These are phyloP conservation scores for Myathropa florea DNA, from an alignment of 2,888 invertebrate species.

Conservation along the genomic window DNA sequence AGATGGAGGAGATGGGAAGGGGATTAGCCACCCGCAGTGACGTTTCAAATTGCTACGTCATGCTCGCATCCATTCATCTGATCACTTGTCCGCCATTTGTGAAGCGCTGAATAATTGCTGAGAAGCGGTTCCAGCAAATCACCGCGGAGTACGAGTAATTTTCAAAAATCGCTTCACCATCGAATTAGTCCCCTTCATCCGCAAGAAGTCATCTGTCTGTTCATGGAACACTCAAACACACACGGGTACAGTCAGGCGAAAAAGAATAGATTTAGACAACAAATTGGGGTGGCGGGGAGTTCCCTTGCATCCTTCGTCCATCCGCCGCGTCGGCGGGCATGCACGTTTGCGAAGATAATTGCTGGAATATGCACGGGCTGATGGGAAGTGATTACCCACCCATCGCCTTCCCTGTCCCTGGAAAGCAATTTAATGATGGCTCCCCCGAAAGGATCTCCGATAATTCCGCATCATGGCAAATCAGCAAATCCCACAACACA, in stretches of 20 bases:
- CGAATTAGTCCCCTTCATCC: slow-evolving; percentile 68
- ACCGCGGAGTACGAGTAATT: slow-evolving; percentile 65
- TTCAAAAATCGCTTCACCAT: slow-evolving; percentile 69
- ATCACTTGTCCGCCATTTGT: slow-evolving; percentile 47
- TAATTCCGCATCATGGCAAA: slow-evolving; percentile 71
- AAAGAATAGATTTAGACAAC: slow-evolving; percentile 63
- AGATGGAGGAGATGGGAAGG: not conserved
- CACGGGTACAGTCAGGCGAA: not conserved
- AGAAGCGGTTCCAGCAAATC: slow-evolving; percentile 69
- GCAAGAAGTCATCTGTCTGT: slow-evolving; percentile 54
- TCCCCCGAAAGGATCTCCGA: slow-evolving; percentile 69
- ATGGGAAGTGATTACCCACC: slow-evolving; percentile 67
- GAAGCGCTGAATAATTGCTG: slow-evolving; percentile 66
- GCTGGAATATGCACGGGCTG: slow-evolving; percentile 66
- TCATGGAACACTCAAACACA: slow-evolving; percentile 5
- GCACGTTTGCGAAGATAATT: slow-evolving; percentile 65
- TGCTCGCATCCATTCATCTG: slow-evolving; percentile 34
- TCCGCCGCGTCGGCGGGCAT: slow-evolving; percentile 25
- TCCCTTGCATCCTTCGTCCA: not conserved
- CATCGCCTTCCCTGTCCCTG: slow-evolving; percentile 33
- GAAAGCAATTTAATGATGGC: slow-evolving; percentile 69
- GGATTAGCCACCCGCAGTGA: slow-evolving; percentile 58
- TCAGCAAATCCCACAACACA: slow-evolving; percentile 71
- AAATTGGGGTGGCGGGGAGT: slow-evolving; percentile 55
- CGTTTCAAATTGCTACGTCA: slow-evolving; percentile 69